Percentiles rank a stretch among this genome's conserved stretches.
Evolutionary conservation across 2,113 vertebrate species (phyloP).

Genomic region (Cyprinodon variegatus): DNA sequence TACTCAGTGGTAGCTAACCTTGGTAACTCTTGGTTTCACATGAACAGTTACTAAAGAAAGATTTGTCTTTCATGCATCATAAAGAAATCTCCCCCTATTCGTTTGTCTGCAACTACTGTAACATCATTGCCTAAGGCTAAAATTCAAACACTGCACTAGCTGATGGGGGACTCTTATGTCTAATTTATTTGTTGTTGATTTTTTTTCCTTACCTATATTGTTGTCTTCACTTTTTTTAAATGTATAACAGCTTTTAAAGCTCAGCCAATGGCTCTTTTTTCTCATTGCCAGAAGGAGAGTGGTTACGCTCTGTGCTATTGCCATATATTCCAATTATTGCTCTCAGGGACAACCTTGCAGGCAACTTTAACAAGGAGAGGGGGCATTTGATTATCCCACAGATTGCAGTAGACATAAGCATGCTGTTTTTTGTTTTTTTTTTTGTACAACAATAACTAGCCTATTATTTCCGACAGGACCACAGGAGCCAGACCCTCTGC

Average conservation of each 20-base stretch:
- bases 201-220: neutral
- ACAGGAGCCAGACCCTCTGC: neutral
- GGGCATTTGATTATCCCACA: slow-evolving; percentile 2
- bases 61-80: neutral
- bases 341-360: slow-evolving; percentile 3
- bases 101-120: neutral
- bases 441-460: neutral
- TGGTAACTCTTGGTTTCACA: neutral
- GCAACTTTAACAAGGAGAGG: neutral
- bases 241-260: neutral
- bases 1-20: slow-evolving; percentile 5
- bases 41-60: neutral
- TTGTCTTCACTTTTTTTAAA: neutral
- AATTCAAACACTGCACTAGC: neutral
- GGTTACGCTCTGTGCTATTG: neutral
- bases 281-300: neutral
- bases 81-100: neutral
- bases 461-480: neutral
- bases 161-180: neutral
- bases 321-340: slow-evolving; percentile 7
- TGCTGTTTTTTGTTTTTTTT: neutral
- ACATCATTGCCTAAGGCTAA: neutral
- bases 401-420: neutral
- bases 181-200: neutral
- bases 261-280: neutral